These are phyloP conservation scores for Pelochelys cantorii DNA, from an alignment of 2,797 vertebrate genomes.

Conservation along the genomic window DNA sequence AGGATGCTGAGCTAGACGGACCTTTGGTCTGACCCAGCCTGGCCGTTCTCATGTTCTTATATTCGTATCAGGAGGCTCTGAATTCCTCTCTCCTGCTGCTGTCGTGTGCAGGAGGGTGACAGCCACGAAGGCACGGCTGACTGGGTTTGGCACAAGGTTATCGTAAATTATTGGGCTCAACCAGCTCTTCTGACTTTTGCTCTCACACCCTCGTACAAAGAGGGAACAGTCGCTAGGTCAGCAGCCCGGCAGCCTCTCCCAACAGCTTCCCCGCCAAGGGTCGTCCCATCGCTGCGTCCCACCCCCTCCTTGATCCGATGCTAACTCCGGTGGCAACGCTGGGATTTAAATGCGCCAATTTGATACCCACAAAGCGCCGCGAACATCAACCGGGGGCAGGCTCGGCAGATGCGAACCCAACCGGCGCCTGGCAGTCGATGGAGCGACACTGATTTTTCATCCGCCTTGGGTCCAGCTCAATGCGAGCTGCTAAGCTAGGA, in stretches of 20 bases:
- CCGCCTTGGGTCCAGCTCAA: background rate
- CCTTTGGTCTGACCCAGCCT: too few relatives aligned
- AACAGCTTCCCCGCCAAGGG: background rate
- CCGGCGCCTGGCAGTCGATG: too few relatives aligned
- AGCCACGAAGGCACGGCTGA: background rate
- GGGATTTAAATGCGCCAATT: background rate
- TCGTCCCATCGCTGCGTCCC: fast-evolving
- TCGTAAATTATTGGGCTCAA: slow-evolving; percentile 46
- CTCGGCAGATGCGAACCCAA: background rate
- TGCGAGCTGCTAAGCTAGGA: background rate
- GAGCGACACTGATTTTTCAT: background rate
- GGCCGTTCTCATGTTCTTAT: too few relatives aligned
- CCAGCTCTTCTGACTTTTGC: slow-evolving; percentile 30
- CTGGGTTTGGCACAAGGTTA: slow-evolving; percentile 30
- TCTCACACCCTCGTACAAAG: background rate
- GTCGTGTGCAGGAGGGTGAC: background rate
- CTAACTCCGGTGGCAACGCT: background rate
- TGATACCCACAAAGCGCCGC: background rate
- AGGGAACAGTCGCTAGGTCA: slow-evolving; percentile 25
- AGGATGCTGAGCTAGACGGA: too few relatives aligned
- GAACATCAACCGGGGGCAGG: background rate
- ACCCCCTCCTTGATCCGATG: background rate
- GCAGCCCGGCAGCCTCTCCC: background rate
- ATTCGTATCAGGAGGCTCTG: background rate
- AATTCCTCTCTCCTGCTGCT: background rate